Evolutionary conservation across 1,140 invertebrate species (phyloP).

Genomic region (Rhagoletis pomonella): DNA sequence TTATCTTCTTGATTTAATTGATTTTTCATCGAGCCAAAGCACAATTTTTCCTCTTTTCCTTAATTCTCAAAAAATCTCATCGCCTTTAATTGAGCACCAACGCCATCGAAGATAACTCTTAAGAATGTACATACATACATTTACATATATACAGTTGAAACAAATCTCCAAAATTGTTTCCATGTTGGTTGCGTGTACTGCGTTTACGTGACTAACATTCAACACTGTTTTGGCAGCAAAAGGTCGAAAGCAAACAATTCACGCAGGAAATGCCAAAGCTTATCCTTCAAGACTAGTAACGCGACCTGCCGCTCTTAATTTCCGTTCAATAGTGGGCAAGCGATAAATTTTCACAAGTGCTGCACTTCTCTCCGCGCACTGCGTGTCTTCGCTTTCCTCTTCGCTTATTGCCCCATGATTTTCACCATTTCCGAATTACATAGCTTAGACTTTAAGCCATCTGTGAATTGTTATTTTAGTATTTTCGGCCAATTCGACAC

Average conservation of each 20-base stretch:
- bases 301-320: constrained; percentile 47
- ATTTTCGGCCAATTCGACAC: background rate
- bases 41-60: background rate
- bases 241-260: constrained; percentile 3
- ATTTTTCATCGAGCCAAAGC: no score
- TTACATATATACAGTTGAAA: background rate
- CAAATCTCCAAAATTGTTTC: constrained; percentile 3
- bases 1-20: no score
- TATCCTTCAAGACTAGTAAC: constrained; percentile 10
- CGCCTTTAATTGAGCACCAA: background rate
- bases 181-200: background rate
- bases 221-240: background rate
- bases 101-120: background rate
- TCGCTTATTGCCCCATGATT: background rate
- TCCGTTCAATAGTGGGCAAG: constrained; percentile 34
- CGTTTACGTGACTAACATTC: constrained; percentile 42
- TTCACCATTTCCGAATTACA: constrained; percentile 17
- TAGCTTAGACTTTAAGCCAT: constrained; percentile 4
- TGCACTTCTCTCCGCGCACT: background rate
- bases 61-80: background rate
- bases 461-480: constrained; percentile 23
- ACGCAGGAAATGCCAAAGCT: constrained; percentile 20
- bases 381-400: no score
- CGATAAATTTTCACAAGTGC: constrained; percentile 41
- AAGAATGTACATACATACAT: background rate